Percentiles rank a stretch among this genome's conserved stretches.
Evolutionary conservation across 2,888 invertebrate genomes (phyloP).

Genomic region (Mythimna albipuncta): DNA sequence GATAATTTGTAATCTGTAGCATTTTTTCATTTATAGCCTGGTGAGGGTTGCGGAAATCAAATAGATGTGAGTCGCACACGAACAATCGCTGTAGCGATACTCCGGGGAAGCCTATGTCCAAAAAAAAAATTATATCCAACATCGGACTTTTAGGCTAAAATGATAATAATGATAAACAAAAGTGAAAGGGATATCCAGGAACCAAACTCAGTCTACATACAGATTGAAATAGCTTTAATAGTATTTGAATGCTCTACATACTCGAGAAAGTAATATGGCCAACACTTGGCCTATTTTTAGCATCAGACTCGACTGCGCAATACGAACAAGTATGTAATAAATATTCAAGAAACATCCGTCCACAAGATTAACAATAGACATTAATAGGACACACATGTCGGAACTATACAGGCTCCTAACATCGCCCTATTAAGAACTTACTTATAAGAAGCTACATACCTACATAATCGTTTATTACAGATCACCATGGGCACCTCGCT

Average conservation of each 20-base stretch:
- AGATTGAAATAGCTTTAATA: background rate
- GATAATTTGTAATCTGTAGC: too few relatives aligned
- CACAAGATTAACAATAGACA: slow-evolving; percentile 2
- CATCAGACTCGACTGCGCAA: background rate
- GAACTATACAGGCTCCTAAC: background rate
- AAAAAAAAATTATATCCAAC: too few relatives aligned
- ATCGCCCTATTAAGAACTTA: background rate
- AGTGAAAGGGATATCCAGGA: background rate
- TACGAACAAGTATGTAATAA: background rate
- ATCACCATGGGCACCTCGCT: background rate
- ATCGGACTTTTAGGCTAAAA: too few relatives aligned
- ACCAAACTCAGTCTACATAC: background rate
- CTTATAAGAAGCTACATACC: background rate
- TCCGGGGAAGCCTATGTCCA: too few relatives aligned
- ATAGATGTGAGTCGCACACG: too few relatives aligned
- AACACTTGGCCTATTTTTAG: slow-evolving; percentile 9
- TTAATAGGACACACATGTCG: background rate
- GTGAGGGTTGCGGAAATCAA: too few relatives aligned
- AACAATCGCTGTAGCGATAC: too few relatives aligned
- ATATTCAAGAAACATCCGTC: slow-evolving; percentile 7
- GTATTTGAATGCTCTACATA: background rate
- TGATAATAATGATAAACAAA: background rate
- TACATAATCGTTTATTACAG: background rate
- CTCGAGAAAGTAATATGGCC: background rate
- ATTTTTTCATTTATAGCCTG: too few relatives aligned